Evolutionary conservation across 2,888 invertebrate genomes (phyloP).

Genomic region (Coremacera marginata): DNA sequence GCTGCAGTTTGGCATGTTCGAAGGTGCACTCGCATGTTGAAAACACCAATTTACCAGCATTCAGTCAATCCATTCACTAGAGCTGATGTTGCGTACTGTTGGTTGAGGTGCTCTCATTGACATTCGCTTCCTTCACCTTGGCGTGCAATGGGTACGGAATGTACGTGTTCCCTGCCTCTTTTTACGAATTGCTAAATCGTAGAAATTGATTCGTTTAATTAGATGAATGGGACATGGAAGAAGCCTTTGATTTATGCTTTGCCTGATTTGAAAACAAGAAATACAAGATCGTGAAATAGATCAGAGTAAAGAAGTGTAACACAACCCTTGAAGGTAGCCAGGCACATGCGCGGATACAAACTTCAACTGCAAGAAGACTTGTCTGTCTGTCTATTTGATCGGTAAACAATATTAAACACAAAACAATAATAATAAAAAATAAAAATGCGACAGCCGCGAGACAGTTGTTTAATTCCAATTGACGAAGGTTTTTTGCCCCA

Average conservation of each 20-base stretch:
- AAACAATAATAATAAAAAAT: conserved; percentile 9
- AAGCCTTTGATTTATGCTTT: conserved; percentile 23
- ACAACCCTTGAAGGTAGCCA: neutral
- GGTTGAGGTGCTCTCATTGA: conserved; percentile 21
- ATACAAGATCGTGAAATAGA: conserved; percentile 32
- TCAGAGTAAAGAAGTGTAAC: conserved; percentile 1
- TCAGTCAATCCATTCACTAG: conserved; percentile 17
- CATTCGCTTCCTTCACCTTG: neutral
- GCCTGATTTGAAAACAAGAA: conserved; percentile 26
- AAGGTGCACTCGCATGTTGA: conserved; percentile 21
- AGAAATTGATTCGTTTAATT: conserved; percentile 38
- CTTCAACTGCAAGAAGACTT: neutral
- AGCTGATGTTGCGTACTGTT: conserved; percentile 26
- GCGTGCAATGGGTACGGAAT: neutral
- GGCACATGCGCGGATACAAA: neutral
- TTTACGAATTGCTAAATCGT: conserved; percentile 17
- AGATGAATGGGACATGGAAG: conserved; percentile 18
- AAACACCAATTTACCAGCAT: conserved; percentile 15
- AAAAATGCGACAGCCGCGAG: conserved; percentile 1
- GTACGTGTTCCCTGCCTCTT: neutral
- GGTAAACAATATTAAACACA: conserved; percentile 16
- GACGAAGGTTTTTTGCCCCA: conserved; percentile 28
- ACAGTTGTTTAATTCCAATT: conserved; percentile 38
- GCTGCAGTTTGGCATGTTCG: conserved; percentile 29
- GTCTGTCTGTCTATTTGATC: conserved; percentile 12